Evolutionary conservation across 2,113 vertebrate genomes (phyloP).

Genomic region (Nesoenas mayeri): DNA sequence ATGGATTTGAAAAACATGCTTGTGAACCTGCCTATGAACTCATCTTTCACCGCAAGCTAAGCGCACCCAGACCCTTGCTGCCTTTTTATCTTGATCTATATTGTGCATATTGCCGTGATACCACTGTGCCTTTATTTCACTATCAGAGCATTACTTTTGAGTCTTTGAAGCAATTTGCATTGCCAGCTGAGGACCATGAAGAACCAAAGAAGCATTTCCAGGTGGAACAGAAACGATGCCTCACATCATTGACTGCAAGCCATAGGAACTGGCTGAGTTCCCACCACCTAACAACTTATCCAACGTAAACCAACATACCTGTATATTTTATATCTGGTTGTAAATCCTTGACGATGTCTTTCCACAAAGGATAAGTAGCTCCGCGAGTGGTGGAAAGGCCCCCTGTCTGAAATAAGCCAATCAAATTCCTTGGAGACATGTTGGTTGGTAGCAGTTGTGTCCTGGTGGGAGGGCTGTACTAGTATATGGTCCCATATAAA

Average conservation of each 20-base stretch:
- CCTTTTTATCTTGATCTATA: neutral
- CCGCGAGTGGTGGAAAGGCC: constrained; percentile 99
- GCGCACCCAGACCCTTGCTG: neutral
- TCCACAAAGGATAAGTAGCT: constrained; percentile 99
- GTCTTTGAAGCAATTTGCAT: neutral
- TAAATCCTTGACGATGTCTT: constrained; percentile 99
- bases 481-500: constrained; percentile 99
- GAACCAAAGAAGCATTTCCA: neutral
- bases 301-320: constrained; percentile 78
- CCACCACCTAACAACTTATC: neutral
- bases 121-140: neutral
- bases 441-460: constrained; percentile 92
- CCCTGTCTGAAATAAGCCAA: constrained; percentile 99
- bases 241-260: neutral
- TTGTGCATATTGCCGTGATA: neutral
- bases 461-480: constrained; percentile 96
- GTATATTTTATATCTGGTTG: constrained; percentile 99
- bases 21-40: neutral
- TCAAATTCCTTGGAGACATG: constrained; percentile 99
- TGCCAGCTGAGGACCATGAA: neutral
- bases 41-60: neutral
- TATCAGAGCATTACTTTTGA: neutral
- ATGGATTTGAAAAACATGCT: neutral
- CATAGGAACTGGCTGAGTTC: neutral
- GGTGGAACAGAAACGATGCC: accelerated